Evolutionary conservation across 2,113 vertebrate genomes (phyloP), one percentile per base, ranked within the genome.

Genomic region (Cyprinodon variegatus): DNA sequence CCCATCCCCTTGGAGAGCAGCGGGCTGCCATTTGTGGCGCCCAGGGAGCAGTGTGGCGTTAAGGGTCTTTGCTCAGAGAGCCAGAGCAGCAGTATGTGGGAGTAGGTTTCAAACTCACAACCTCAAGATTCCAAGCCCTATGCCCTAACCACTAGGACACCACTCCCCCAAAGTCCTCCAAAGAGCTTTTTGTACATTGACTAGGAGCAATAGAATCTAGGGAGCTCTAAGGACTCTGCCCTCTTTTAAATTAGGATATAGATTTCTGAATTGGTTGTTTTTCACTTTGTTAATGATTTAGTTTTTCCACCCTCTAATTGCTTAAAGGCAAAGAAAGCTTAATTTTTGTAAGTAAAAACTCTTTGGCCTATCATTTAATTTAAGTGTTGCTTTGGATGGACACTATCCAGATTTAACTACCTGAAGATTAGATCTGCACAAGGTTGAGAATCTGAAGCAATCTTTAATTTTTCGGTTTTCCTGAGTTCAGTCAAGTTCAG

Each of bases 401-500:
- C 13, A 50, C 50, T 7, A 4, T 53, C 17, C 15, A n/a, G 50
- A 53, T 53, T n/a, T 9, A 20, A 53, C 17, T n/a, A 6, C 50
- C 9, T 1, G 17, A 8, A 53, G 7, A 53, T 53, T 6, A 20
- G 17, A 17, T 9, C 50, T 53, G 50, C 50, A 53, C 50, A 8
- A 20, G 50, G 17, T 53, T 15, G 4, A 53, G 50, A 15, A 9
- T 53, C 5, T 53, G 15, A 9, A 8, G 5, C 7, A 20, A 20
- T 8, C 10, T 57, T 57, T 57, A 20, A n/a, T 8, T 6, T 57
- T 14, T 12, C 7, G 2, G 0, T 9, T 4, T 22, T 61, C 39
- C 14, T 67, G 3, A 71, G 11, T 63, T 82, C 2, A 87, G 99
- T 97, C 97, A 97, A 0, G 89, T 94, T 36, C 92, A 97, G 11